These are phyloP conservation scores for Argyrosomus regius DNA, from an alignment of 2,797 vertebrate species.

Conservation along the genomic window DNA sequence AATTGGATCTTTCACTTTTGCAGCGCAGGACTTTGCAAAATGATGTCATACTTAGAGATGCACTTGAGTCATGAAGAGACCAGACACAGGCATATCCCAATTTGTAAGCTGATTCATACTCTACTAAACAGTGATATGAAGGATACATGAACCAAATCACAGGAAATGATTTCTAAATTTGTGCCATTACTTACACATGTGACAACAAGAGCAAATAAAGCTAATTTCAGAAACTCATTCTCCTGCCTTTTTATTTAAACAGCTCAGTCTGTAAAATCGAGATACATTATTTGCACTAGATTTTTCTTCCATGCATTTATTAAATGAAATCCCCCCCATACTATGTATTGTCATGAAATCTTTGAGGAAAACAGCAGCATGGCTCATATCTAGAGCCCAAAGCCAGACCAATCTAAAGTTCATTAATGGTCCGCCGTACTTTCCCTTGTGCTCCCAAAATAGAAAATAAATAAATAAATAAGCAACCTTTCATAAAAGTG, in stretches of 20 bases:
- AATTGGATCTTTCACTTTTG: conserved; percentile 18
- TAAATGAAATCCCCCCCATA: conserved; percentile 8
- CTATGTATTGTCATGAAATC: background rate
- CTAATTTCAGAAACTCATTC: background rate
- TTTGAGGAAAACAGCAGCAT: conserved; percentile 3
- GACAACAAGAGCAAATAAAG: background rate
- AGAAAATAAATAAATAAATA: conserved; percentile 55
- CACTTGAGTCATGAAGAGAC: background rate
- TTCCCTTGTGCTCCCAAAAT: conserved; percentile 17
- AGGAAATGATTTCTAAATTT: background rate
- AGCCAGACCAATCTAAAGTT: conserved; percentile 25
- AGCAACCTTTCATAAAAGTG: conserved; percentile 37
- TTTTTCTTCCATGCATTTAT: conserved; percentile 7
- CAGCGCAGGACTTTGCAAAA: conserved; percentile 20
- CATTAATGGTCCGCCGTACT: conserved; percentile 8
- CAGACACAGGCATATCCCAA: background rate
- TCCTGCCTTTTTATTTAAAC: background rate
- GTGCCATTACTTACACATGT: background rate
- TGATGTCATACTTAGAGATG: conserved; percentile 23
- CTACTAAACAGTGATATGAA: background rate
- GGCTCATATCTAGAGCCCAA: conserved; percentile 4
- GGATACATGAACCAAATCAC: conserved; percentile 5
- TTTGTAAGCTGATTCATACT: background rate
- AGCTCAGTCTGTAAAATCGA: background rate
- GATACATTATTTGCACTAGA: background rate